Evolutionary conservation across 2,113 vertebrate genomes (phyloP).

Genomic region (Esox niger): DNA sequence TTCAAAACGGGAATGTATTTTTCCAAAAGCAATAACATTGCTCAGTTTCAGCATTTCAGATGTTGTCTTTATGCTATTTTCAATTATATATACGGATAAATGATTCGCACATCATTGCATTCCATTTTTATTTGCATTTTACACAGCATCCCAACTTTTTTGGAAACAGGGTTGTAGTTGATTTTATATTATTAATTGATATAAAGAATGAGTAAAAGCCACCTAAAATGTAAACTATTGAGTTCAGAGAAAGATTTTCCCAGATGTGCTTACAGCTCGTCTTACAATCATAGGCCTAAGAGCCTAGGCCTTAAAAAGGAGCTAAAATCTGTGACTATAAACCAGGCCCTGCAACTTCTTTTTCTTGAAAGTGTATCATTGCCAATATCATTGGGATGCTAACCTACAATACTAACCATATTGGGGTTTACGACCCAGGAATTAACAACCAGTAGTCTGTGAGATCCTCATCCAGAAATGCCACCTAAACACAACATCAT

Average conservation of each 20-base stretch:
- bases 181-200: background rate
- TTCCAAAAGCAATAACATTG: no score
- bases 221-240: background rate
- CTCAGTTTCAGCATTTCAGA: no score
- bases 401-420: background rate
- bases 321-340: background rate
- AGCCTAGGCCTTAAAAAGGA: background rate
- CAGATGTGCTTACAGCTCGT: background rate
- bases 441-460: background rate
- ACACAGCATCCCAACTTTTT: no score
- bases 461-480: background rate
- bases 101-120: no score
- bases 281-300: background rate
- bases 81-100: no score
- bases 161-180: no score
- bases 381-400: background rate
- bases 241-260: background rate
- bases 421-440: background rate
- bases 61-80: no score
- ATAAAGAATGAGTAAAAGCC: background rate
- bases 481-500: slow-evolving; percentile 10
- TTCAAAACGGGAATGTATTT: no score
- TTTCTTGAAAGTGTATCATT: background rate
- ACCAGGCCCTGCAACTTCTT: slow-evolving; percentile 1
- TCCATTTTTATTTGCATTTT: no score